Evolutionary conservation across 2,888 invertebrate genomes (phyloP), one percentile per base, ranked within the genome.

Genomic region (Callyntrura sp.): DNA sequence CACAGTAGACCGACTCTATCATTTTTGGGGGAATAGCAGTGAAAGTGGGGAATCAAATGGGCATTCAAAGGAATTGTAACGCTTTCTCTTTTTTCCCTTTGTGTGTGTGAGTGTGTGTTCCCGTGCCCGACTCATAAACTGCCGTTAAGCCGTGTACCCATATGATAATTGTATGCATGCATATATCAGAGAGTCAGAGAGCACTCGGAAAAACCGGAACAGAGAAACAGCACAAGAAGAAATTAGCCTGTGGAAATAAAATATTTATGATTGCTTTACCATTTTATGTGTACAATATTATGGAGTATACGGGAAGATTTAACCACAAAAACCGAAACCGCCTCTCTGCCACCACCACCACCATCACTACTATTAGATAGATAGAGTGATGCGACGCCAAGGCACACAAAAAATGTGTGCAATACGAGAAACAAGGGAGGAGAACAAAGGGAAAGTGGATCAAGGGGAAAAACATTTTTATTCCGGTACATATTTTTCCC

Each of bases 401-500:
- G 6, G 48, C 48, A 48, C 73, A 73, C 73, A 73, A 73, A 73
- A 51, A n/a, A 73, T 48, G 20, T n/a, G 23, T 20, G 48, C 45
- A 48, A 48, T 11, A 73, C 43, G 17, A 43, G n/a, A 35, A 45
- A 20, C 23, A 73, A 17, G 23, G 23, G 23, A 62, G 11, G 55
- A 51, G 8, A 25, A 55, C n/a, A 78, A 28, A 12, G 68, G 12
- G 25, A 35, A 57, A 57, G 79, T 57, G 79, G 79, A 57, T 55
- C 55, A 79, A 79, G 57, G 79, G 79, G 79, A 79, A 79, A 79
- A 57, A 17, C 79, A 79, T 79, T 79, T 35, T 57, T 28, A 79
- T 79, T 79, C 35, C 79, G 23, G 57, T 28, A 35, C 35, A 35
- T 35, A 35, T 35, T 35, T 35, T 35, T 35, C 35, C 35, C n/a